Percentiles rank a stretch among this genome's conserved stretches.
Evolutionary conservation across 2,888 invertebrate genomes (phyloP).

Genomic region (Acronicta alni): DNA sequence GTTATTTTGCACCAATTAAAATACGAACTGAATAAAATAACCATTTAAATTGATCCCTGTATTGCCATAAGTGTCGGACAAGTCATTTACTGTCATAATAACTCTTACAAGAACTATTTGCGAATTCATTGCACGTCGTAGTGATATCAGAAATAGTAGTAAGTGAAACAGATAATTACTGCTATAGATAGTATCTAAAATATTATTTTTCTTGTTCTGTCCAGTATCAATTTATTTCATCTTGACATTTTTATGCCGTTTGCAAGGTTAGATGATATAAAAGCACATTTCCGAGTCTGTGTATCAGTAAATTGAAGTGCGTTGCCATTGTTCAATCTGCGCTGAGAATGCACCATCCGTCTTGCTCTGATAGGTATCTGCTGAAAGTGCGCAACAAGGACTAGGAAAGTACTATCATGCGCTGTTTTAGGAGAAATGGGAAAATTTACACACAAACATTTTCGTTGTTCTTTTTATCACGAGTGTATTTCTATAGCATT

Average conservation of each 20-base stretch:
- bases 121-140: conserved; percentile 42
- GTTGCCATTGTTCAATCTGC: conserved; percentile 63
- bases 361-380: conserved; percentile 78
- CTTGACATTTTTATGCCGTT: conserved; percentile 52
- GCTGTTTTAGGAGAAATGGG: conserved; percentile 54
- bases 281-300: conserved; percentile 58
- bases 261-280: conserved; percentile 51
- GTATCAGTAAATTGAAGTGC: conserved; percentile 67
- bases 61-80: conserved; percentile 53
- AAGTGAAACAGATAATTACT: conserved; percentile 45
- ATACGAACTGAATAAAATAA: conserved; percentile 41
- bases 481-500: background rate
- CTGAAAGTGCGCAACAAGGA: conserved; percentile 63
- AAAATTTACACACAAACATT: conserved; percentile 41
- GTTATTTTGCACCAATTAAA: conserved; percentile 57
- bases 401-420: conserved; percentile 28
- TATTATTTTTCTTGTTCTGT: conserved; percentile 33
- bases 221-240: conserved; percentile 23
- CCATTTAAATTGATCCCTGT: conserved; percentile 52
- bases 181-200: conserved; percentile 31
- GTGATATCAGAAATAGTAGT: conserved; percentile 38
- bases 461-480: conserved; percentile 24
- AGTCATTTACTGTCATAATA: conserved; percentile 56
- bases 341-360: conserved; percentile 69
- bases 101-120: conserved; percentile 48